These are phyloP conservation scores for Chaenogobius annularis DNA, from an alignment of 2,113 vertebrate species.

Conservation along the genomic window DNA sequence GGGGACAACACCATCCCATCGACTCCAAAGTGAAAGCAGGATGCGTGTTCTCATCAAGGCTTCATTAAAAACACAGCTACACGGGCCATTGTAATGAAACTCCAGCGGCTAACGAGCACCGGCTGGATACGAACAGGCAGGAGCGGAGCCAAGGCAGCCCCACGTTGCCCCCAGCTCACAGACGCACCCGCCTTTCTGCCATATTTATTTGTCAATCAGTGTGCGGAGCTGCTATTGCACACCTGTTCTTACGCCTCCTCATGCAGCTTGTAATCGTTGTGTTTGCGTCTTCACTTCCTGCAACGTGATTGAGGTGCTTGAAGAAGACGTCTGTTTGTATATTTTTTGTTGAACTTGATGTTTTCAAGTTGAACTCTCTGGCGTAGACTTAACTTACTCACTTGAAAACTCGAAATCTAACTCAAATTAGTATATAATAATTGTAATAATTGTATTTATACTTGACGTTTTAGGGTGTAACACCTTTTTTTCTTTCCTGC, in stretches of 20 bases:
- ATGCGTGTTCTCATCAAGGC: conserved; percentile 63
- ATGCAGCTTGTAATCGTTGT: conserved; percentile 61
- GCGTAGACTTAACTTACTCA: no score
- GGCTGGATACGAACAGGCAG: conserved; percentile 67
- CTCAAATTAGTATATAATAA: no score
- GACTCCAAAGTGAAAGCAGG: conserved; percentile 56
- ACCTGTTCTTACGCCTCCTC: conserved; percentile 66
- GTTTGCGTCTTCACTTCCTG: conserved; percentile 45
- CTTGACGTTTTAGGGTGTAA: no score
- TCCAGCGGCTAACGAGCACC: conserved; percentile 73
- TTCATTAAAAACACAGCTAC: conserved; percentile 69
- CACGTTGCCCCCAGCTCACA: conserved; percentile 8
- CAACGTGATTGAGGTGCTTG: background rate
- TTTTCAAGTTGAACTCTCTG: no score
- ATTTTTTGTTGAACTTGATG: background rate
- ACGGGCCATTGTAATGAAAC: conserved; percentile 65
- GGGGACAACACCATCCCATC: conserved; percentile 58
- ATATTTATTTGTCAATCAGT: conserved; percentile 46
- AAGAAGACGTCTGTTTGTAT: background rate
- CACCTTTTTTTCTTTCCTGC: no score
- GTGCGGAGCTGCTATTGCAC: conserved; percentile 54
- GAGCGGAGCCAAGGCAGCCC: conserved; percentile 44
- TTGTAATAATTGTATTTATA: no score
- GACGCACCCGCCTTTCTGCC: conserved; percentile 25
- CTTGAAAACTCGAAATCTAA: no score